A percentile compares a stretch with the other conserved stretches of the same genome.
Conservation (phyloP, 1,140 invertebrate genomes). For the Macrobrachium rosenbergii region DNA sequence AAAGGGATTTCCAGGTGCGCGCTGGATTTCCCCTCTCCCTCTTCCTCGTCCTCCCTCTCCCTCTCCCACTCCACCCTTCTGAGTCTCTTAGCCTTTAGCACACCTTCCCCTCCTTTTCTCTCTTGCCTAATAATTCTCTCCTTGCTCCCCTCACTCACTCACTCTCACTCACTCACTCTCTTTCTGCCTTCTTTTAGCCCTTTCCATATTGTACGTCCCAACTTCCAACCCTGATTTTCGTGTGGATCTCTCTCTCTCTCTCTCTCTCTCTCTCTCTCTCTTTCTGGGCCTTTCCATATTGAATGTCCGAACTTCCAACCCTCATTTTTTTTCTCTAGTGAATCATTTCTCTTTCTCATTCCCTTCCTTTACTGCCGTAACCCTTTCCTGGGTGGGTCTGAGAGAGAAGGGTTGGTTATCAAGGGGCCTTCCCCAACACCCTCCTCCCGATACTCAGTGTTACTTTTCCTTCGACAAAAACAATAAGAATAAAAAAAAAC, state of each 20-base stretch:
- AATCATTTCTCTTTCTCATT: neutral
- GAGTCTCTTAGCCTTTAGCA: neutral
- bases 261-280: constrained; percentile 14
- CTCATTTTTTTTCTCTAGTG: too few species aligned
- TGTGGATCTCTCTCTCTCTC: neutral
- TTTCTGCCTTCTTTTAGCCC: neutral
- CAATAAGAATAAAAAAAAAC: neutral
- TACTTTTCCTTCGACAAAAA: neutral
- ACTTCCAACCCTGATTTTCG: too few species aligned
- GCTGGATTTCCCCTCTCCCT: neutral
- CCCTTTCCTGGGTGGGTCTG: too few species aligned
- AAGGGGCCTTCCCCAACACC: too few species aligned
- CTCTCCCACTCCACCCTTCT: neutral
- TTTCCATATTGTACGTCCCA: neutral
- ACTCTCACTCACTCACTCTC: neutral
- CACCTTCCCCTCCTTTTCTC: constrained; percentile 3
- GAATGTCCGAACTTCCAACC: too few species aligned
- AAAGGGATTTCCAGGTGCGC: constrained; percentile 17
- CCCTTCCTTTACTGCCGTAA: neutral
- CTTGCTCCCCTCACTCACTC: neutral
- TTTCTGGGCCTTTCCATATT: neutral
- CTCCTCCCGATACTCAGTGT: neutral
- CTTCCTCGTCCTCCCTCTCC: too few species aligned
- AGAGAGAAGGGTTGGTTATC: too few species aligned
- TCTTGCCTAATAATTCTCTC: neutral